Evolutionary conservation across 1,140 invertebrate species (phyloP).

Genomic region (Macrocentrus cingulum): DNA sequence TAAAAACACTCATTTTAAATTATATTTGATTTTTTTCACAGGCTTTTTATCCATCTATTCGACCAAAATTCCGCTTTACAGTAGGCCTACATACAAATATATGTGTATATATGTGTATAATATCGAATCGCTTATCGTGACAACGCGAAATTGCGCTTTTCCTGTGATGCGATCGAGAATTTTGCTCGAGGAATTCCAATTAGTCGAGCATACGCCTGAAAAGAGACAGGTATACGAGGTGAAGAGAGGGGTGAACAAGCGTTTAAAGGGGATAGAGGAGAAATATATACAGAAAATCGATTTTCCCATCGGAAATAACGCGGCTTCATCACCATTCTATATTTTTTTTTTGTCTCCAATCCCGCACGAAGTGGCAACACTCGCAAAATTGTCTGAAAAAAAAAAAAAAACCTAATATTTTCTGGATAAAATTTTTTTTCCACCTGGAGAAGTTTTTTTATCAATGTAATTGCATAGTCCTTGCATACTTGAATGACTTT

Average conservation of each 20-base stretch:
- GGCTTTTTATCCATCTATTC: no score
- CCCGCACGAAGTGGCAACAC: no score
- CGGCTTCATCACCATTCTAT: not conserved
- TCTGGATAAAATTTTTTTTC: no score
- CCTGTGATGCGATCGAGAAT: constrained; percentile 36
- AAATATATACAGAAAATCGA: not conserved
- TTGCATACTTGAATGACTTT: no score
- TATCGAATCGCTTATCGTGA: constrained; percentile 8
- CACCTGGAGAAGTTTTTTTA: no score
- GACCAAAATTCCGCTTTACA: no score
- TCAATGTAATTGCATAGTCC: no score
- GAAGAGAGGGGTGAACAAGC: not conserved
- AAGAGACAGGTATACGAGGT: not conserved
- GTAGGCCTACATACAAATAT: not conserved
- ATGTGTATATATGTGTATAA: not conserved
- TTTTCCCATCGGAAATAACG: not conserved
- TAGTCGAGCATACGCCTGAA: constrained; percentile 23
- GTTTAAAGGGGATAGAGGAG: not conserved
- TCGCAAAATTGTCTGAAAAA: no score
- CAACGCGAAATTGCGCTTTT: constrained; percentile 29
- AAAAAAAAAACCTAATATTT: no score
- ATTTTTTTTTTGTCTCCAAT: no score
- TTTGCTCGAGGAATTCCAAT: constrained; percentile 43
- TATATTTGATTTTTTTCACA: no score
- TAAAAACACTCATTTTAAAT: no score